Evolutionary conservation across 2,888 invertebrate species (phyloP).

Genomic region (Euproctis similis): DNA sequence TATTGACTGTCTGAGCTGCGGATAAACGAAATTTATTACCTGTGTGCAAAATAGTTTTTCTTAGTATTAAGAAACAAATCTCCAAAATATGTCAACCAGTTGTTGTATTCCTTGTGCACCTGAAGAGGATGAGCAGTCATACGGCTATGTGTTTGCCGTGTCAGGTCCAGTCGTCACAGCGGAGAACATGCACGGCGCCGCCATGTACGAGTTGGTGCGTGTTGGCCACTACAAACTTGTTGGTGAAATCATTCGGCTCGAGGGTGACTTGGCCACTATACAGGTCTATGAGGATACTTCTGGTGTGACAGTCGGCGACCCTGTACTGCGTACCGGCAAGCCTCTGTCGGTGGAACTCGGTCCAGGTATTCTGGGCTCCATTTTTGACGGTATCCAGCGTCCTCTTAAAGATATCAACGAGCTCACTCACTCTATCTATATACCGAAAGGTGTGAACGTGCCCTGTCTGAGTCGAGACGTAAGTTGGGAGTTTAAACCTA

Average conservation of each 20-base stretch:
- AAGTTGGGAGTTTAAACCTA: slow-evolving; percentile 95
- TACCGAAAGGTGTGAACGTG: slow-evolving; percentile 98
- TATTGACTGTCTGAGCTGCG: too few species aligned
- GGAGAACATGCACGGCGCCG: slow-evolving; percentile 98
- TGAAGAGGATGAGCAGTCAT: slow-evolving; percentile 90
- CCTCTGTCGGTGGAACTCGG: slow-evolving; percentile 99
- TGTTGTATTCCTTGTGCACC: too few species aligned
- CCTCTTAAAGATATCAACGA: slow-evolving; percentile 97
- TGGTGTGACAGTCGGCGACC: slow-evolving; percentile 99
- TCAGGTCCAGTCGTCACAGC: slow-evolving; percentile 99
- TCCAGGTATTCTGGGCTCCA: slow-evolving; percentile 98
- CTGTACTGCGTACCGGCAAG: slow-evolving; percentile 98
- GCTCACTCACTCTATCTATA: slow-evolving; percentile 96
- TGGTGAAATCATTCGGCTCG: slow-evolving; percentile 99
- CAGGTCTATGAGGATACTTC: slow-evolving; percentile 98
- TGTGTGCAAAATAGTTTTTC: too few species aligned
- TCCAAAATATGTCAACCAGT: too few species aligned
- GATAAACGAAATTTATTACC: too few species aligned
- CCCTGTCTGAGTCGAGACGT: slow-evolving; percentile 87
- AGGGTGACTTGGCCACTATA: slow-evolving; percentile 99
- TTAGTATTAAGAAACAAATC: too few species aligned
- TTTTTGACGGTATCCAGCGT: slow-evolving; percentile 99
- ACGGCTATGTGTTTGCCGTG: slow-evolving; percentile 97
- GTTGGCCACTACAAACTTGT: slow-evolving; percentile 98
- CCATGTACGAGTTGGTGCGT: slow-evolving; percentile 99